Evolutionary conservation across 2,888 invertebrate genomes (phyloP).

Genomic region (Epiblema foenella): DNA sequence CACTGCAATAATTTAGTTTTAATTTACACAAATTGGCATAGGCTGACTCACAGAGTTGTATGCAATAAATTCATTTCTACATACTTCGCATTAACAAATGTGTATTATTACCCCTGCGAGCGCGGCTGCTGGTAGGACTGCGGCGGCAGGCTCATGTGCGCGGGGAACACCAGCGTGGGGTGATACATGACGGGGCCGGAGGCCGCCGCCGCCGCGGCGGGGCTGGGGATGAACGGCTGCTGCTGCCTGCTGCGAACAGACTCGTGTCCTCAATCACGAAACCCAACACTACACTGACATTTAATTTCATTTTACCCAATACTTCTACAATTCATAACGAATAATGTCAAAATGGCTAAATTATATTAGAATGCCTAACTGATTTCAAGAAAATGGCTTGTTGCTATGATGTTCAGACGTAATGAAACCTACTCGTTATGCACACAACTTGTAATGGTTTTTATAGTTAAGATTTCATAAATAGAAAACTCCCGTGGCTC

Average conservation of each 20-base stretch:
- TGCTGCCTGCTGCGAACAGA: conserved; percentile 65
- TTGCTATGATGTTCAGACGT: no score
- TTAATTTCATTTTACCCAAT: no score
- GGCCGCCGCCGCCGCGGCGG: conserved; percentile 60
- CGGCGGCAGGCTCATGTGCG: conserved; percentile 69
- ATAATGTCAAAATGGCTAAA: no score
- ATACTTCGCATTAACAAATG: neutral
- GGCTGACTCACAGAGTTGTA: neutral
- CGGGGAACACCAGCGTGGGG: conserved; percentile 67
- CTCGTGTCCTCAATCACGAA: neutral
- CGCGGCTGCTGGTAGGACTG: conserved; percentile 73
- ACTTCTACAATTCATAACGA: no score
- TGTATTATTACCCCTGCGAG: conserved; percentile 67
- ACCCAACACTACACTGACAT: neutral
- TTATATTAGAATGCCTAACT: no score
- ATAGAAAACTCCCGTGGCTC: no score
- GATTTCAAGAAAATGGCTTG: no score
- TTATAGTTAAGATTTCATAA: no score
- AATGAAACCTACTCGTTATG: no score
- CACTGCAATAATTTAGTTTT: neutral
- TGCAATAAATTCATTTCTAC: neutral
- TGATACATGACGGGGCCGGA: conserved; percentile 74
- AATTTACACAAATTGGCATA: no score
- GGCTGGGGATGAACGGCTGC: conserved; percentile 69
- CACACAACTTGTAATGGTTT: no score